A percentile compares a stretch with the other conserved stretches of the same genome.
Evolutionary conservation across 1,140 invertebrate species (phyloP).

Genomic region (Gonioctena quinquepunctata): DNA sequence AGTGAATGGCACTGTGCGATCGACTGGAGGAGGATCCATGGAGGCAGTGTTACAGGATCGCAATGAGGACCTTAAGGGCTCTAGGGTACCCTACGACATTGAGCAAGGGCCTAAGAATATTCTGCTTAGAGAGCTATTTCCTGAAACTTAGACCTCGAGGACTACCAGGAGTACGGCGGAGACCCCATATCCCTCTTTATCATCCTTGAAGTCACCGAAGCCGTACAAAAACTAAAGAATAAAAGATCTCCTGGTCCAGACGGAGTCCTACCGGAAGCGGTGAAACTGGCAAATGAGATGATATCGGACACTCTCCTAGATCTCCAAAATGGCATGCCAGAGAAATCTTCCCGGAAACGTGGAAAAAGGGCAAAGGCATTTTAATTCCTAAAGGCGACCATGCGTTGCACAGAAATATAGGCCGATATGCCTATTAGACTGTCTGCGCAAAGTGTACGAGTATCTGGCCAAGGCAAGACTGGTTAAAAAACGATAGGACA

Average conservation of each 20-base stretch:
- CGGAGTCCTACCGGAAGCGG: background rate
- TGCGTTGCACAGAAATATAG: background rate
- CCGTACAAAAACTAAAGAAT: conserved; percentile 6
- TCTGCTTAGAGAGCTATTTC: background rate
- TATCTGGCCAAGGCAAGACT: background rate
- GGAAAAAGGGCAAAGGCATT: conserved; percentile 8
- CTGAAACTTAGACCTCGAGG: background rate
- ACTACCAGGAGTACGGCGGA: background rate
- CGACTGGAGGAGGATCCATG: conserved; percentile 19
- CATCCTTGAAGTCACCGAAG: conserved; percentile 3
- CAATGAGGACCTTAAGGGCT: background rate
- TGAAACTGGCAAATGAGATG: background rate
- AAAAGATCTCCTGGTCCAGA: conserved; percentile 21
- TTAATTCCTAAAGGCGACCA: conserved; percentile 14
- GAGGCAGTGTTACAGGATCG: conserved; percentile 20
- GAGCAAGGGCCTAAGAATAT: background rate
- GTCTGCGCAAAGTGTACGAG: background rate
- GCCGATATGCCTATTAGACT: conserved; percentile 17
- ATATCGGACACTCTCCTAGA: background rate
- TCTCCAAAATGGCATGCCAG: background rate
- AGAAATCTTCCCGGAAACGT: background rate
- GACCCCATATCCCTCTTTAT: background rate
- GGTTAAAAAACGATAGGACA: background rate
- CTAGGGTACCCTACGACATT: background rate
- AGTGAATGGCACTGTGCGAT: conserved; percentile 14